phyloP scores from a whole-genome alignment of 2,797 vertebrate genomes.

The Lophura swinhoii region DNA sequence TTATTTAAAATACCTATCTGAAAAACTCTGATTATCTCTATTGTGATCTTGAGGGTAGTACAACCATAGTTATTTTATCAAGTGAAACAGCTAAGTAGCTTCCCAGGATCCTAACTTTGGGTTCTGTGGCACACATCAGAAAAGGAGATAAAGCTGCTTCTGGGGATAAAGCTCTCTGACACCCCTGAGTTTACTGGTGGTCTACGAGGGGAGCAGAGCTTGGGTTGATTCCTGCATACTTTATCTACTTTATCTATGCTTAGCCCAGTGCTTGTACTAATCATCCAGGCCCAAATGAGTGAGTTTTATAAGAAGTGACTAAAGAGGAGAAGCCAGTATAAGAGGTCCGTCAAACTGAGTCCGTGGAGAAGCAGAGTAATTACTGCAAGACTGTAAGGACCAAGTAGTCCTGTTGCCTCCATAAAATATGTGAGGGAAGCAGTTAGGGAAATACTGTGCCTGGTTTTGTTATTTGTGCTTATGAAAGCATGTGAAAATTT shows the following conservation, averaged over 20 bases:
- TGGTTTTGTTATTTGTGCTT: background rate
- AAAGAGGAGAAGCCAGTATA: background rate
- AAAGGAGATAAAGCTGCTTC: background rate
- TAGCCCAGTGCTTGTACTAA: background rate
- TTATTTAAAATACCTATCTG: background rate
- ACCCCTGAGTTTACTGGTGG: background rate
- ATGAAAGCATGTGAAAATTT: background rate
- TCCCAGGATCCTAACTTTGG: background rate
- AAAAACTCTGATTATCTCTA: background rate
- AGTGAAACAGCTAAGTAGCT: background rate
- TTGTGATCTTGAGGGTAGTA: background rate
- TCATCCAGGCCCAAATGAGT: background rate
- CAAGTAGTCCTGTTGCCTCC: background rate
- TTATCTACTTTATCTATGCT: background rate
- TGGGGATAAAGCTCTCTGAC: background rate
- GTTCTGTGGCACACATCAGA: background rate
- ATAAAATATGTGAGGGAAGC: background rate
- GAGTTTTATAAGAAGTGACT: background rate
- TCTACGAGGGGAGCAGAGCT: background rate
- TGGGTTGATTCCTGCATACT: background rate
- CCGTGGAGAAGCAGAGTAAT: background rate
- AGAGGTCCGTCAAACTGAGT: background rate
- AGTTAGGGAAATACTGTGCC: background rate
- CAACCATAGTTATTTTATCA: background rate
- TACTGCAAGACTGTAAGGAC: background rate